Conservation (phyloP, 2,797 vertebrate genomes). For the Zalophus californianus region DNA sequence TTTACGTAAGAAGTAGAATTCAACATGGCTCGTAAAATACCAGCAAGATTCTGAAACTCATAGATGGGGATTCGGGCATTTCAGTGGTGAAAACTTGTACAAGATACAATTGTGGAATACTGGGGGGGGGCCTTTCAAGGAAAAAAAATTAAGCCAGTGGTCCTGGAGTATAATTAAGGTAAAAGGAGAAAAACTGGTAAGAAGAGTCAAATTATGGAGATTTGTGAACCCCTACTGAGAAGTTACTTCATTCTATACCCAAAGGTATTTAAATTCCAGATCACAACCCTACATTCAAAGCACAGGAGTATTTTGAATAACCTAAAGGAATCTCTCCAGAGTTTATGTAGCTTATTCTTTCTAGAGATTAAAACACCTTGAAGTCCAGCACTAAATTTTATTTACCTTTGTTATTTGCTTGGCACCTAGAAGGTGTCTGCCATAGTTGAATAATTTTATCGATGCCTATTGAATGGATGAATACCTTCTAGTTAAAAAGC, state of each 20-base stretch:
- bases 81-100: not conserved
- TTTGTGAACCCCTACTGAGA: not conserved
- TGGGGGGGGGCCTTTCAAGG: not conserved
- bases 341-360: slow-evolving; percentile 40
- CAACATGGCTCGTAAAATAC: not conserved
- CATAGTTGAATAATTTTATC: slow-evolving; percentile 30
- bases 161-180: not conserved
- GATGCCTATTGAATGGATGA: not conserved
- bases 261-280: slow-evolving; percentile 44
- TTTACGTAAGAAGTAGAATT: not conserved
- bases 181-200: not conserved
- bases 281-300: slow-evolving; percentile 1
- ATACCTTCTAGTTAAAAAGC: slow-evolving; percentile 36
- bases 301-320: not conserved
- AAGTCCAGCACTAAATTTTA: slow-evolving; percentile 36
- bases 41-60: slow-evolving; percentile 8
- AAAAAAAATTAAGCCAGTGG: not conserved
- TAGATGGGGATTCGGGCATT: not conserved
- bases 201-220: not conserved
- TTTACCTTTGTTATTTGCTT: slow-evolving; percentile 47
- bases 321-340: slow-evolving; percentile 24
- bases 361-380: slow-evolving; percentile 29
- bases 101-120: too few species aligned
- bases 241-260: not conserved
- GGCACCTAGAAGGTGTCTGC: not conserved